Conservation (phyloP, 2,797 vertebrate genomes). For the Scomberomorus guttatus region DNA sequence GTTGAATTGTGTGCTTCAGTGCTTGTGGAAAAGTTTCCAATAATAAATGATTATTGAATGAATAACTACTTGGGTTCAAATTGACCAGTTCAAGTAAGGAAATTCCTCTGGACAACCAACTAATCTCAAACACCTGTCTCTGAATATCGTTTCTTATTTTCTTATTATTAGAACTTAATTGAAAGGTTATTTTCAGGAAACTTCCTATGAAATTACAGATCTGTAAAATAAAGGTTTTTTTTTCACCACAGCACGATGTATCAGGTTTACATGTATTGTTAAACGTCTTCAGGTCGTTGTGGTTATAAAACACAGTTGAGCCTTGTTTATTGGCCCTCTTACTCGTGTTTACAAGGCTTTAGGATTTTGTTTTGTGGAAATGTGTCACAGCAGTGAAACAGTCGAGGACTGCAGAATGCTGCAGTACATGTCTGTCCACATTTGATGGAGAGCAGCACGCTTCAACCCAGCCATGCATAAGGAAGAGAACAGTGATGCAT, state of each 20-base stretch:
- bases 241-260: not conserved
- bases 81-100: not conserved
- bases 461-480: slow-evolving; percentile 61
- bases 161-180: not conserved
- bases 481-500: slow-evolving; percentile 63
- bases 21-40: slow-evolving; percentile 1
- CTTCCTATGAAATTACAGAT: not conserved
- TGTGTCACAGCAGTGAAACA: slow-evolving; percentile 38
- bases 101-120: not conserved
- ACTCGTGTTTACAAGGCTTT: not conserved
- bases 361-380: slow-evolving; percentile 32
- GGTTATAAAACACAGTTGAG: not conserved
- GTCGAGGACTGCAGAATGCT: slow-evolving; percentile 57
- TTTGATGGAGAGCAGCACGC: slow-evolving; percentile 55
- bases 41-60: not conserved
- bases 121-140: not conserved
- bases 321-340: not conserved
- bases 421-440: slow-evolving; percentile 44
- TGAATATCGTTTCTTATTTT: no score
- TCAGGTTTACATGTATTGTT: not conserved
- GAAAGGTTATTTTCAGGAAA: not conserved
- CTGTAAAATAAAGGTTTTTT: not conserved
- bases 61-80: not conserved
- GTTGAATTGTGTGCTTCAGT: no score
- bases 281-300: not conserved